Conservation (phyloP, 35 echinoderm and acorn worm genomes). For the Eucidaris tribuloides region DNA sequence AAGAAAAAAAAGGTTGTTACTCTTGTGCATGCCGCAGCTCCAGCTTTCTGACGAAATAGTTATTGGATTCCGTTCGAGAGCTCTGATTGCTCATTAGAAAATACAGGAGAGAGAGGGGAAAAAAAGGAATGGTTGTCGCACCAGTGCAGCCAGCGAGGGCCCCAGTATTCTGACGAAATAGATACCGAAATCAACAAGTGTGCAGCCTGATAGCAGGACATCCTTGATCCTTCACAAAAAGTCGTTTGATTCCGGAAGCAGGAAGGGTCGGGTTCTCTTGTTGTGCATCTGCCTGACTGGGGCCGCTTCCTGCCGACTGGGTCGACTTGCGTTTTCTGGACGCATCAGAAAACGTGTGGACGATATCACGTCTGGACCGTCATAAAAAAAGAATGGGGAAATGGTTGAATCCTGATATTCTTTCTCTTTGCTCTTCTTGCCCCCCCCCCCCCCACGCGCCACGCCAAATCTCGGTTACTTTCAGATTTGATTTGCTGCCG, state of each 20-base stretch:
- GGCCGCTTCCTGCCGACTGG: slow-evolving; percentile 3
- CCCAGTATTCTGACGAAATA: slow-evolving; percentile 1
- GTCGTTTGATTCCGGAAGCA: slow-evolving; percentile 18
- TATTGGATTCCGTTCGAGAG: background rate
- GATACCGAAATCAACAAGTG: slow-evolving; percentile 2
- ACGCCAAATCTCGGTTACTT: no score
- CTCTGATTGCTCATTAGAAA: background rate
- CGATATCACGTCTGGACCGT: no score
- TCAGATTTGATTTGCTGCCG: no score
- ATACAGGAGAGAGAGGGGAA: background rate
- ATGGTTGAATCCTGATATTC: no score
- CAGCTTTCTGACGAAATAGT: no score
- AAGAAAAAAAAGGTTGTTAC: background rate
- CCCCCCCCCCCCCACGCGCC: no score
- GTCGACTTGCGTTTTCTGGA: no score
- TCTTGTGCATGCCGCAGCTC: no score
- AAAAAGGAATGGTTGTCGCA: background rate
- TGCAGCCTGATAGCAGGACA: slow-evolving; percentile 22
- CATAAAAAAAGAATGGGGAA: no score
- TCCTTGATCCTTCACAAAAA: slow-evolving; percentile 8
- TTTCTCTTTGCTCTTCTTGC: no score
- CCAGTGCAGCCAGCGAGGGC: background rate
- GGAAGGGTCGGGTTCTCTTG: slow-evolving; percentile 25
- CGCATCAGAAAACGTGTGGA: no score
- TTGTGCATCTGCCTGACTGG: slow-evolving; percentile 3